phyloP scores from a whole-genome alignment of 1,140 invertebrate genomes.

The Oedothorax gibbosus region DNA sequence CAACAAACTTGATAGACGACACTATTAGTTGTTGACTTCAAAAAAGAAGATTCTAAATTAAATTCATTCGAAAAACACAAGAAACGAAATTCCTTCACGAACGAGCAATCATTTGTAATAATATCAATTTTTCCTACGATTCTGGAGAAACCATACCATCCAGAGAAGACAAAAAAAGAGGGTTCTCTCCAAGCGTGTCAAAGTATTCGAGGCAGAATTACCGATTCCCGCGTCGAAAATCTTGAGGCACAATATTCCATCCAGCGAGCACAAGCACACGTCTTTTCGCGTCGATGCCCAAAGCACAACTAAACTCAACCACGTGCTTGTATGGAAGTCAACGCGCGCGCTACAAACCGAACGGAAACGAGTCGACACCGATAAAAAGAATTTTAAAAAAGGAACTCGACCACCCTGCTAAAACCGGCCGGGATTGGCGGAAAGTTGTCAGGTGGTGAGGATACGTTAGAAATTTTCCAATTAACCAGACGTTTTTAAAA shows the following conservation, averaged over 20 bases:
- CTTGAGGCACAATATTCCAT: background rate
- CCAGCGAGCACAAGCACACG: background rate
- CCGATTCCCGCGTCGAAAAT: background rate
- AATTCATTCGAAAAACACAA: too few species aligned
- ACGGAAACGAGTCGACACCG: slow-evolving; percentile 41
- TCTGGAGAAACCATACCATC: background rate
- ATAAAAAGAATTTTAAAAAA: background rate
- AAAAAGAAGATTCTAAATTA: too few species aligned
- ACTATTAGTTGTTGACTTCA: too few species aligned
- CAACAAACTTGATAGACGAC: too few species aligned
- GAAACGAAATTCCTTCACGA: slow-evolving; percentile 1
- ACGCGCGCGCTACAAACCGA: slow-evolving; percentile 50
- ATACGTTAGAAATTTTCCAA: too few species aligned
- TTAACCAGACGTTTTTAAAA: too few species aligned
- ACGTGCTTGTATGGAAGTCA: slow-evolving; percentile 53
- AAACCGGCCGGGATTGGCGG: too few species aligned
- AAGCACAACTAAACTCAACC: slow-evolving; percentile 51
- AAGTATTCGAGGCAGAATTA: slow-evolving; percentile 2
- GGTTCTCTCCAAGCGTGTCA: slow-evolving; percentile 6
- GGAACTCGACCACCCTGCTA: background rate
- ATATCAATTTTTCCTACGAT: too few species aligned
- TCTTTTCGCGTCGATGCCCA: slow-evolving; percentile 33
- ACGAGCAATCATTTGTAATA: background rate
- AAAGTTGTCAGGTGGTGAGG: too few species aligned
- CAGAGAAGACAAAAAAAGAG: background rate